phyloP scores from a whole-genome alignment of 2,113 vertebrate species.

The Plestiodon gilberti region DNA sequence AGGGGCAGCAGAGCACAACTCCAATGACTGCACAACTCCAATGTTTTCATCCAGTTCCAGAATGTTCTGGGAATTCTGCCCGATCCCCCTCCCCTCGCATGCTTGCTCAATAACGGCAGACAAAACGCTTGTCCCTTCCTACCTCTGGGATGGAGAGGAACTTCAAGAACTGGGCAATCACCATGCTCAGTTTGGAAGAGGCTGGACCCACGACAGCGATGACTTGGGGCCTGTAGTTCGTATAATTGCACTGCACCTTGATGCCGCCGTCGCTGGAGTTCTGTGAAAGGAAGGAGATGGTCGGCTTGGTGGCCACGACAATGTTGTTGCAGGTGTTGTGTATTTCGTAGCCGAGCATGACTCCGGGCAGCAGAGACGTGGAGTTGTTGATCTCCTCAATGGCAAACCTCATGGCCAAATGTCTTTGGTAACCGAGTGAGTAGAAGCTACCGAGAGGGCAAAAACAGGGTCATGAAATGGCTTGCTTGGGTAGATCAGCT shows the following conservation, averaged over 20 bases:
- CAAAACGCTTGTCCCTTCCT: not conserved
- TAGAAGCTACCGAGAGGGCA: constrained; percentile 56
- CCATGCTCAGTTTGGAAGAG: constrained; percentile 71
- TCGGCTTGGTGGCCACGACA: constrained; percentile 65
- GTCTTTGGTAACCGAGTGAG: constrained; percentile 62
- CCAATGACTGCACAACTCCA: no score
- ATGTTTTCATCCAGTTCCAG: no score
- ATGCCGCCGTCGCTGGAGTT: constrained; percentile 15
- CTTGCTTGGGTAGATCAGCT: no score
- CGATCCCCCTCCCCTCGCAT: no score
- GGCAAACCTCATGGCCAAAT: constrained; percentile 79
- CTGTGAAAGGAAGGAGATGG: constrained; percentile 67
- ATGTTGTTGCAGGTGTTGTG: constrained; percentile 75
- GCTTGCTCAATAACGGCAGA: no score
- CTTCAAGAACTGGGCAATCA: constrained; percentile 75
- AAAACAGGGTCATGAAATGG: no score
- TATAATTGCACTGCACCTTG: constrained; percentile 75
- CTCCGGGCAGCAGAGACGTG: constrained; percentile 70
- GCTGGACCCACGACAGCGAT: constrained; percentile 76
- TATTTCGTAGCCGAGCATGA: constrained; percentile 77
- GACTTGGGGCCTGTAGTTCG: constrained; percentile 71
- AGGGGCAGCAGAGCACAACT: no score
- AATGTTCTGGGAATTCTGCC: no score
- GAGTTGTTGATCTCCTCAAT: constrained; percentile 62
- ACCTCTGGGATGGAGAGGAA: constrained; percentile 76